A percentile compares a stretch with the other conserved stretches of the same genome.
These are phyloP conservation scores for Formica aserva DNA, from an alignment of 2,888 invertebrate genomes.

Conservation along the genomic window DNA sequence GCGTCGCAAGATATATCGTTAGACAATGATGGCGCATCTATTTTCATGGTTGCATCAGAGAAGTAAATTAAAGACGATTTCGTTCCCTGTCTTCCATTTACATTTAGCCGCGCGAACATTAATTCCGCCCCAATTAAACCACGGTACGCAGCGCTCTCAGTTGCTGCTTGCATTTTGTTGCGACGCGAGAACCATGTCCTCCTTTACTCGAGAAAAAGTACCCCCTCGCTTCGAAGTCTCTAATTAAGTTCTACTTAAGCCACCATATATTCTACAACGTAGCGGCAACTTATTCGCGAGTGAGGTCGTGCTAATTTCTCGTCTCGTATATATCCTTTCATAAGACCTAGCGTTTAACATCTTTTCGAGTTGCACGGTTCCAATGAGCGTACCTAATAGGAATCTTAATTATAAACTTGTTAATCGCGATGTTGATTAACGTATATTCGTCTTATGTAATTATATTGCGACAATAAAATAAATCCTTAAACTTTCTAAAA, in stretches of 20 bases:
- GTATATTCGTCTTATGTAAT: not conserved
- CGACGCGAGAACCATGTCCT: slow-evolving; percentile 67
- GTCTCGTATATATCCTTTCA: slow-evolving; percentile 44
- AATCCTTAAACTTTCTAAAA: not conserved
- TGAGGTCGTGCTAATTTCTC: slow-evolving; percentile 51
- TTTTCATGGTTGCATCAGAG: slow-evolving; percentile 46
- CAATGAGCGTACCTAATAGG: slow-evolving; percentile 26
- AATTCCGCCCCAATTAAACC: slow-evolving; percentile 74
- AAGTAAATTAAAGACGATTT: slow-evolving; percentile 64
- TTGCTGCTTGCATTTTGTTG: slow-evolving; percentile 65
- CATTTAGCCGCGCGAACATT: slow-evolving; percentile 69
- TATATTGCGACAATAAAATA: not conserved
- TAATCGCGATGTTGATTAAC: slow-evolving; percentile 5
- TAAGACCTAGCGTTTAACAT: slow-evolving; percentile 46
- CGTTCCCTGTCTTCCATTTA: slow-evolving; percentile 64
- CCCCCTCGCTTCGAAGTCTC: slow-evolving; percentile 59
- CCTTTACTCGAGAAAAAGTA: slow-evolving; percentile 63
- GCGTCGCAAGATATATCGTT: slow-evolving; percentile 35
- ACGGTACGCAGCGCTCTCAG: slow-evolving; percentile 60
- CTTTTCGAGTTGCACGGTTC: slow-evolving; percentile 26
- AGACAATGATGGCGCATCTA: slow-evolving; percentile 46
- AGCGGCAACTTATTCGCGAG: slow-evolving; percentile 48
- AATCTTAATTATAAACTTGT: slow-evolving; percentile 33
- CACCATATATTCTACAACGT: slow-evolving; percentile 44
- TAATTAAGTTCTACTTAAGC: slow-evolving; percentile 72